Percentiles rank a stretch among this genome's conserved stretches.
Conservation (phyloP, 2,888 invertebrate genomes). For the Frankliniella fusca region DNA sequence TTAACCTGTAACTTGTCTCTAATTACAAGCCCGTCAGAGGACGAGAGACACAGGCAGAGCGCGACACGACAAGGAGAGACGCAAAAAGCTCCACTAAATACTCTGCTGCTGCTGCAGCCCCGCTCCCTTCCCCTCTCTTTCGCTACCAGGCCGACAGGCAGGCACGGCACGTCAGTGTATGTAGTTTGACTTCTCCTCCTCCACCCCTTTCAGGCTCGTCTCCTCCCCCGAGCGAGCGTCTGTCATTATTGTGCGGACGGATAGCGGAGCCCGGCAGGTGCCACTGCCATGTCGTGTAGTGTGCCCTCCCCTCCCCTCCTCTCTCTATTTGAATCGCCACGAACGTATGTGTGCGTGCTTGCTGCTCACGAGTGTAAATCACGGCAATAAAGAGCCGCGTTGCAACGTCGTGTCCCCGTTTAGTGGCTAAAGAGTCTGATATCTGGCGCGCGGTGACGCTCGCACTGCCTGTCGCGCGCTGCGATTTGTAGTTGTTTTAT, state of each 20-base stretch:
- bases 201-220: not conserved
- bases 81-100: no score
- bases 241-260: not conserved
- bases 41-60: not conserved
- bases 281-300: no score
- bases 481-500: conserved; percentile 16
- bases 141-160: no score
- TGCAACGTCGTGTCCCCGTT: conserved; percentile 3
- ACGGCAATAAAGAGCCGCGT: not conserved
- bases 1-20: not conserved
- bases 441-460: not conserved
- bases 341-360: not conserved
- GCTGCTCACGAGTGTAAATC: not conserved
- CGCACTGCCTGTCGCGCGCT: not conserved
- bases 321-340: not conserved
- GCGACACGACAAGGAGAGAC: not conserved
- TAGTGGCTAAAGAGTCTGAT: not conserved
- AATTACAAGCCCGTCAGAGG: not conserved
- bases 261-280: not conserved
- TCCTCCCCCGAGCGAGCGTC: not conserved
- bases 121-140: no score
- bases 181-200: not conserved
- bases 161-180: no score
- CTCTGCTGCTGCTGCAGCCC: no score
- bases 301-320: not conserved